A percentile compares a stretch with the other conserved stretches of the same genome.
These are phyloP conservation scores for Gastracanthus pulcherrimus DNA, from an alignment of 2,888 invertebrate genomes.

Conservation along the genomic window DNA sequence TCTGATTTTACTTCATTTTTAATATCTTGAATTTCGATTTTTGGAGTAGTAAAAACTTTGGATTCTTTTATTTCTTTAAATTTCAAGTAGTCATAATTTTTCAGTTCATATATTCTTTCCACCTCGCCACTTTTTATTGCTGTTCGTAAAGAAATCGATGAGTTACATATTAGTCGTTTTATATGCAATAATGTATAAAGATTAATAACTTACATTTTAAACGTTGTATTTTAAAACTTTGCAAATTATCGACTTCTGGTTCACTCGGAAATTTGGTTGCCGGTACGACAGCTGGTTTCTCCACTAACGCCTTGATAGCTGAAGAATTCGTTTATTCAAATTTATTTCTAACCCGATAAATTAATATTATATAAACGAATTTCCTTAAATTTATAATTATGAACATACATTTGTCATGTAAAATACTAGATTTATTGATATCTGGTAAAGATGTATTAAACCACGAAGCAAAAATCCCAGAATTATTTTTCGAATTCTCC, in stretches of 20 bases:
- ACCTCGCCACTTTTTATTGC: slow-evolving; percentile 57
- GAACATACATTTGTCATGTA: neutral
- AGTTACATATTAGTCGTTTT: neutral
- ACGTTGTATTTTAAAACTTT: slow-evolving; percentile 9
- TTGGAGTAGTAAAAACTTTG: neutral
- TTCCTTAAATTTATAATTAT: neutral
- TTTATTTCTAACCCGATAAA: neutral
- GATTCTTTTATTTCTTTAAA: slow-evolving; percentile 54
- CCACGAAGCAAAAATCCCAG: neutral
- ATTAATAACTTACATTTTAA: slow-evolving; percentile 22
- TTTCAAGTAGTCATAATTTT: slow-evolving; percentile 68
- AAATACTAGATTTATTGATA: neutral
- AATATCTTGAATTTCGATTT: neutral
- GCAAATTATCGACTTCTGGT: neutral
- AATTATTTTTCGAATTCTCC: neutral
- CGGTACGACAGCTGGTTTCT: slow-evolving; percentile 14
- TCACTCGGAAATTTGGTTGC: neutral
- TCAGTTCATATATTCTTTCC: slow-evolving; percentile 65
- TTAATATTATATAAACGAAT: neutral
- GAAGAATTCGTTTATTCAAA: neutral
- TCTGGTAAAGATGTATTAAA: neutral
- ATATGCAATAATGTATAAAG: neutral
- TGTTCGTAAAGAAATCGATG: too few relatives aligned
- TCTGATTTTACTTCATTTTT: neutral
- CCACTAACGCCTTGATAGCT: neutral